Evolutionary conservation across 1,140 invertebrate species (phyloP), one percentile per base, ranked within the genome.

Genomic region (Leptinotarsa defecta): DNA sequence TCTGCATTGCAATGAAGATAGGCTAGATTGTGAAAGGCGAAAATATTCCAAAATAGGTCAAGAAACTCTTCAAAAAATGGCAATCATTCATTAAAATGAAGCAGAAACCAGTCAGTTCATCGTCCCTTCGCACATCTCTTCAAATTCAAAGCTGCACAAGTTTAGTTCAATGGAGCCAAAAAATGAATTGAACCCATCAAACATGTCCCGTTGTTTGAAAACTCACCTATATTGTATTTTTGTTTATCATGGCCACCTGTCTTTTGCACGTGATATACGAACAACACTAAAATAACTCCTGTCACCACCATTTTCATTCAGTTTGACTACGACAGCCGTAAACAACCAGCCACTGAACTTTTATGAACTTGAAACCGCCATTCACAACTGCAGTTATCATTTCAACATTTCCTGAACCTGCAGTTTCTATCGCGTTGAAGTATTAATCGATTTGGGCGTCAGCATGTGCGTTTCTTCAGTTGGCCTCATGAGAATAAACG

Each of bases 191-290:
- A 20, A 62, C 17, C 17, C 61, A 4, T 27, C 24, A 62, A 62
- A 1, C 11, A 62, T 62, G 8, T 6, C 20, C 17, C 11, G 20
- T 20, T n/a, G 61, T n/a, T n/a, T 17, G n/a, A 65, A 57, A 57
- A 57, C 64, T 65, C n/a, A 65, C 64, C 64, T 20, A 65, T 65
- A 65, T 65, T 65, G 20, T 65, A 65, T 34, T 65, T 22, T 22
- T 65, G 64, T 65, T 34, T 65, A 20, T 65, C 64, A 20, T n/a
- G 17, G 20, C 64, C 11, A 17, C 64, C 52, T 57, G 52, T 57
- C 5, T 17, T 15, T 17, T 13, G 13, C 52, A 57, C 52, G 4
- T 17, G 8, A 43, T 43, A 15, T 57, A 57, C 52, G 15, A 57
- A 57, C 13, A 57, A 57, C 52, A 57, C 3, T 57, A 57, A 17